Evolutionary conservation across 2,888 invertebrate genomes (phyloP).

Genomic region (Melinopterus prodromus): DNA sequence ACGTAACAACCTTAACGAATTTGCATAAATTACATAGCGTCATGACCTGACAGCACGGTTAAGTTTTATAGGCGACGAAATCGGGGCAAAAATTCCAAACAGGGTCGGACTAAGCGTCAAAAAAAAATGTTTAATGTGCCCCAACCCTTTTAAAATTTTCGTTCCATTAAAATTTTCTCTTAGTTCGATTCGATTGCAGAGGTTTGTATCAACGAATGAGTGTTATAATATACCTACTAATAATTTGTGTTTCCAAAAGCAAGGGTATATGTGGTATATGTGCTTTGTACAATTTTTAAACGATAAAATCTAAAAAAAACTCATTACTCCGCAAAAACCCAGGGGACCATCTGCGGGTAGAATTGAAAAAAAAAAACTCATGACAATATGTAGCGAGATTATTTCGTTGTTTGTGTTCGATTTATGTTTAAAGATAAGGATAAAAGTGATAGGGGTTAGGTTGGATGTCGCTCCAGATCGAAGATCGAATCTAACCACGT

Average conservation of each 20-base stretch:
- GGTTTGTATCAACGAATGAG: constrained; percentile 50
- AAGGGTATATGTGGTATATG: constrained; percentile 42
- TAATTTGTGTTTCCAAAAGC: constrained; percentile 10
- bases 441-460: constrained; percentile 21
- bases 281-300: constrained; percentile 41
- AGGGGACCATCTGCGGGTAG: constrained; percentile 49
- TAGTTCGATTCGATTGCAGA: constrained; percentile 34
- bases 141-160: neutral
- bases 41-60: constrained; percentile 63
- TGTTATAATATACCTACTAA: constrained; percentile 15
- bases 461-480: constrained; percentile 6
- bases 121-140: neutral
- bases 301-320: constrained; percentile 18
- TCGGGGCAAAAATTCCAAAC: constrained; percentile 17
- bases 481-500: constrained; percentile 25
- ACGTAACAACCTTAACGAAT: constrained; percentile 88
- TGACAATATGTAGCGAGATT: constrained; percentile 59
- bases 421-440: constrained; percentile 40
- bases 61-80: neutral
- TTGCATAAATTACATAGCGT: constrained; percentile 75
- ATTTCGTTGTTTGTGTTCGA: constrained; percentile 44
- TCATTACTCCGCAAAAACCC: constrained; percentile 39
- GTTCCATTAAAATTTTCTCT: neutral
- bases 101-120: constrained; percentile 7
- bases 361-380: constrained; percentile 52